Evolutionary conservation across 1,140 invertebrate species (phyloP).

Genomic region (Phymorhynchus buccinoides): DNA sequence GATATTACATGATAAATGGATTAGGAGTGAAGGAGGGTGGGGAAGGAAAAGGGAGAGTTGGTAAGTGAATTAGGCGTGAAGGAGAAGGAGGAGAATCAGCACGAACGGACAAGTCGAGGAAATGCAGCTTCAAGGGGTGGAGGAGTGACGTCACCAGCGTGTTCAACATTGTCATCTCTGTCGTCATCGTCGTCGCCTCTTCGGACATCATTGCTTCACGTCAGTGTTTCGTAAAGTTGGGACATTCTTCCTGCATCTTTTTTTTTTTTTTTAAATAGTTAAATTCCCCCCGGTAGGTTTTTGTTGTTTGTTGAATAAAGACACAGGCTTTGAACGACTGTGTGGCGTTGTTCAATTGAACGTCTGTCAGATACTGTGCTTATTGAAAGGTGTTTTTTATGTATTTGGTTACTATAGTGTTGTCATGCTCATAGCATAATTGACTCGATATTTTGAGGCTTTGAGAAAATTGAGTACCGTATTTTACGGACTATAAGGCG

Average conservation of each 20-base stretch:
- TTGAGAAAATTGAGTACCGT: no score
- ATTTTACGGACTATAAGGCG: no score
- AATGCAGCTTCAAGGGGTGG: neutral
- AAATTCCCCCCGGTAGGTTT: constrained; percentile 24
- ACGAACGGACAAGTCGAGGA: neutral
- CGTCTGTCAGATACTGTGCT: constrained; percentile 15
- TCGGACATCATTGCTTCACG: constrained; percentile 18
- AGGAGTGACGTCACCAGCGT: neutral
- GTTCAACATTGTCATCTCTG: neutral
- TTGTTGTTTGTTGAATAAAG: constrained; percentile 33
- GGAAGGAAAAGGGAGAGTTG: neutral
- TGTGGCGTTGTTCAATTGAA: constrained; percentile 28
- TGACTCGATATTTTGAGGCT: no score
- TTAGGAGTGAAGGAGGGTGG: no score
- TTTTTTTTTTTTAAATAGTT: constrained; percentile 1
- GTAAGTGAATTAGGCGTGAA: neutral
- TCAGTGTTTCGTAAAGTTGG: neutral
- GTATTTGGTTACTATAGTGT: neutral
- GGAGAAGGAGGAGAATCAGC: no score
- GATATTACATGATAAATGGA: no score
- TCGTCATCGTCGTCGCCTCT: constrained; percentile 10
- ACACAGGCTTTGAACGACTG: constrained; percentile 11
- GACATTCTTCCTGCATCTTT: neutral
- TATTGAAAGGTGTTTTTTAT: no score
- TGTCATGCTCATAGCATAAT: no score